Evolutionary conservation across 2,797 vertebrate species (phyloP).

Genomic region (Anguilla pacifica): DNA sequence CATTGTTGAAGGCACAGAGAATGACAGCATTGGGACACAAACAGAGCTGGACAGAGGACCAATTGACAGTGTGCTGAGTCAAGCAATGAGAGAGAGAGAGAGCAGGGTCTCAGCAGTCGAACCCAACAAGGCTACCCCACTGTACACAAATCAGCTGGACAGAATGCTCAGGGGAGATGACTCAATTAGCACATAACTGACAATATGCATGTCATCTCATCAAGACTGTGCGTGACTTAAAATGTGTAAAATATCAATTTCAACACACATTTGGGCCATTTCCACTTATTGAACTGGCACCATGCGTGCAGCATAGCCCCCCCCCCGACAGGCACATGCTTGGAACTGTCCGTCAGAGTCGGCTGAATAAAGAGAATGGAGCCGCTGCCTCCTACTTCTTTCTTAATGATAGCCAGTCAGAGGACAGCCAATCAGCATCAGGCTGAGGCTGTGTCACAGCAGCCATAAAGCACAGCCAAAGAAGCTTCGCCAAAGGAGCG

Average conservation of each 20-base stretch:
- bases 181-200: not conserved
- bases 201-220: not conserved
- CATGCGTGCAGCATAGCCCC: not conserved
- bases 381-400: not conserved
- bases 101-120: not conserved
- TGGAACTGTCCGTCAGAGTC: not conserved
- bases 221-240: not conserved
- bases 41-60: conserved; percentile 22
- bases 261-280: not conserved
- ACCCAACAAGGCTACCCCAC: not conserved
- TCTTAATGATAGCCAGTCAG: not conserved
- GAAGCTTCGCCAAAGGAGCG: conserved; percentile 1
- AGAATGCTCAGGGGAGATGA: not conserved
- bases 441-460: not conserved
- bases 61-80: conserved; percentile 30
- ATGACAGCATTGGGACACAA: conserved; percentile 28
- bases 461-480: not conserved
- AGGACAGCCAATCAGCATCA: not conserved
- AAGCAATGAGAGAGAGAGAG: conserved; percentile 22
- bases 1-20: conserved; percentile 47
- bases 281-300: not conserved
- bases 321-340: not conserved
- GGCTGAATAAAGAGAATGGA: not conserved
- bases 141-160: not conserved
- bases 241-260: not conserved